These are phyloP conservation scores for Chrysopilus asiliformis DNA, from an alignment of 2,888 invertebrate genomes.

Conservation along the genomic window DNA sequence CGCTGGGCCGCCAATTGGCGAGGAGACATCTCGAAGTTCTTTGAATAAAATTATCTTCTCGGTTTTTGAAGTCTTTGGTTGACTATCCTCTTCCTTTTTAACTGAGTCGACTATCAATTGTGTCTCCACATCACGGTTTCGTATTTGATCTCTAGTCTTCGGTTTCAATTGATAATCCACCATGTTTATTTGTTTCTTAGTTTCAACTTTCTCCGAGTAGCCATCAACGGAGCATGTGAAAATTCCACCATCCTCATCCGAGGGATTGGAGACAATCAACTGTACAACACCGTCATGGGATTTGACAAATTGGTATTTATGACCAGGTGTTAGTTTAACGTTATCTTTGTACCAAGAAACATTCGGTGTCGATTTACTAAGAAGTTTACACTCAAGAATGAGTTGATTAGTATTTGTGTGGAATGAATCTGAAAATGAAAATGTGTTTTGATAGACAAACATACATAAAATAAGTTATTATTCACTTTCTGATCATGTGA, in stretches of 20 bases:
- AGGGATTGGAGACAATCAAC: slow-evolving; percentile 49
- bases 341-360: slow-evolving; percentile 64
- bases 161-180: slow-evolving; percentile 7
- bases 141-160: slow-evolving; percentile 7
- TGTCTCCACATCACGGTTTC: too few relatives aligned
- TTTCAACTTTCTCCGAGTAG: too few relatives aligned
- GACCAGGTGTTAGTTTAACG: slow-evolving; percentile 38
- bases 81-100: too few relatives aligned
- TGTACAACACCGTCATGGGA: slow-evolving; percentile 56
- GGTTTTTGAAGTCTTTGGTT: too few relatives aligned
- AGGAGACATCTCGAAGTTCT: too few relatives aligned
- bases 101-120: too few relatives aligned
- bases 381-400: slow-evolving; percentile 60
- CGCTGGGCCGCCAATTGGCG: slow-evolving; percentile 59
- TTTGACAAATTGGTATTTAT: slow-evolving; percentile 44
- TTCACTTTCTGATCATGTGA: too few relatives aligned
- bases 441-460: too few relatives aligned
- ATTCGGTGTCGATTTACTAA: slow-evolving; percentile 56
- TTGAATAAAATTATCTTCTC: slow-evolving; percentile 63
- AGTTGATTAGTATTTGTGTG: slow-evolving; percentile 55
- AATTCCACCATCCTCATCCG: slow-evolving; percentile 50
- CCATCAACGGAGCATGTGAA: slow-evolving; percentile 41
- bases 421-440: slow-evolving; percentile 50
- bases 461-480: too few relatives aligned
- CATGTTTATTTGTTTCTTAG: slow-evolving; percentile 5